Evolutionary conservation across 1,140 invertebrate species (phyloP).

Genomic region (Popillia japonica): DNA sequence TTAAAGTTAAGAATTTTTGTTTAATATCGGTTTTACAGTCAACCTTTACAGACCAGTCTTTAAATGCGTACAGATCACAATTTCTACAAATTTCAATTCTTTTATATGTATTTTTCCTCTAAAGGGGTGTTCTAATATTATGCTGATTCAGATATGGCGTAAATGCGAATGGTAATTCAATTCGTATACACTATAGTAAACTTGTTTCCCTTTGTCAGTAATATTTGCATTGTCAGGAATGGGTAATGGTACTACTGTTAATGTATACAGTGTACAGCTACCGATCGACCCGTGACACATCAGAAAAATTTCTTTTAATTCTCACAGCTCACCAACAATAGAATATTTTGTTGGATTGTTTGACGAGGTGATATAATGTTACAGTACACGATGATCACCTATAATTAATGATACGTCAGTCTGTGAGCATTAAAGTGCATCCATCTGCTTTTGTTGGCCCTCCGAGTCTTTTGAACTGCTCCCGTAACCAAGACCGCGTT

Average conservation of each 20-base stretch:
- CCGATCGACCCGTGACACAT: constrained; percentile 40
- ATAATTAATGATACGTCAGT: constrained; percentile 55
- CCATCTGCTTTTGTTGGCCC: constrained; percentile 52
- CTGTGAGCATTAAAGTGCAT: constrained; percentile 54
- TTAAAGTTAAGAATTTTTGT: too few species aligned
- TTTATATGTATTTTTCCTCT: too few species aligned
- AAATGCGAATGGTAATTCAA: neutral
- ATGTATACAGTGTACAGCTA: neutral
- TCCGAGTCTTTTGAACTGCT: constrained; percentile 53
- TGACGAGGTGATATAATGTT: constrained; percentile 49
- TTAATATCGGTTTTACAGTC: too few species aligned
- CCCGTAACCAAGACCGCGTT: constrained; percentile 49
- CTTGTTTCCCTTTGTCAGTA: neutral
- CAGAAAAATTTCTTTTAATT: constrained; percentile 39
- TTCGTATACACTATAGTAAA: constrained; percentile 10
- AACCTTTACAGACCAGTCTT: too few species aligned
- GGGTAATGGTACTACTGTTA: constrained; percentile 36
- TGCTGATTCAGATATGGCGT: neutral
- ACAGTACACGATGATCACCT: constrained; percentile 52
- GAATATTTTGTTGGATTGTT: constrained; percentile 48
- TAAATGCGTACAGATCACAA: too few species aligned
- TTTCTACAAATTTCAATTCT: too few species aligned
- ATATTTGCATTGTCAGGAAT: constrained; percentile 34
- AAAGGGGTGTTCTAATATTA: too few species aligned
- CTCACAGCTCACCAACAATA: constrained; percentile 42